Evolutionary conservation across 2,888 invertebrate genomes (phyloP).

Genomic region (Chymomyza caudatula): DNA sequence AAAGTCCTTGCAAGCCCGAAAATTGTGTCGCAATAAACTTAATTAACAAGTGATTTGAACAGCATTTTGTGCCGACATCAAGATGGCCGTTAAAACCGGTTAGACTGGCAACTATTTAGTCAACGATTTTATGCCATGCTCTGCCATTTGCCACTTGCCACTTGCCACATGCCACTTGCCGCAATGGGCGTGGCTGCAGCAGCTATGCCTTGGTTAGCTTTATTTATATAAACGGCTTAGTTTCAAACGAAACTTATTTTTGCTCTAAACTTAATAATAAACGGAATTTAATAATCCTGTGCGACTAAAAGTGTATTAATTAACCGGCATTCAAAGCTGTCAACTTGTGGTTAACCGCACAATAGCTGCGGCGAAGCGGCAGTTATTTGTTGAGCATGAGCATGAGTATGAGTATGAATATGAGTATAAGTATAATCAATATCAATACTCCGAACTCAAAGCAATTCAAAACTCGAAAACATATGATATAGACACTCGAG

Average conservation of each 20-base stretch:
- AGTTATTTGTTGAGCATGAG: no score
- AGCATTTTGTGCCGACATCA: slow-evolving; percentile 12
- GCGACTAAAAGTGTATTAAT: neutral
- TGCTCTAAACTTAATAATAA: slow-evolving; percentile 31
- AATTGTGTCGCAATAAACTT: slow-evolving; percentile 51
- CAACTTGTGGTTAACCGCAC: neutral
- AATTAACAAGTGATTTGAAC: slow-evolving; percentile 57
- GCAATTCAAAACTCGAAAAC: no score
- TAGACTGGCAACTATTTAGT: neutral
- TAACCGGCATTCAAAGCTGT: neutral
- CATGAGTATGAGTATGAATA: no score
- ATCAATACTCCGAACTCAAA: no score
- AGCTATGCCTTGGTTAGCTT: neutral
- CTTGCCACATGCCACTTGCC: neutral
- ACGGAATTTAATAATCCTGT: slow-evolving; percentile 46
- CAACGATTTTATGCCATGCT: neutral
- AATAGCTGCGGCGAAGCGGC: neutral
- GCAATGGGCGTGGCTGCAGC: neutral
- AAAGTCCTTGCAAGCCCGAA: slow-evolving; percentile 29
- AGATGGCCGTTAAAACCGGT: neutral
- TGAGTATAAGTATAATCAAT: no score
- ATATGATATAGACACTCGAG: no score
- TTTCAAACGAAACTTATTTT: no score
- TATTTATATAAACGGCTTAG: neutral
- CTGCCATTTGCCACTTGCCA: no score